Evolutionary conservation across 2,113 vertebrate genomes (phyloP), one percentile per base, ranked within the genome.

Genomic region (Pseudolaguvia tuberculata): DNA sequence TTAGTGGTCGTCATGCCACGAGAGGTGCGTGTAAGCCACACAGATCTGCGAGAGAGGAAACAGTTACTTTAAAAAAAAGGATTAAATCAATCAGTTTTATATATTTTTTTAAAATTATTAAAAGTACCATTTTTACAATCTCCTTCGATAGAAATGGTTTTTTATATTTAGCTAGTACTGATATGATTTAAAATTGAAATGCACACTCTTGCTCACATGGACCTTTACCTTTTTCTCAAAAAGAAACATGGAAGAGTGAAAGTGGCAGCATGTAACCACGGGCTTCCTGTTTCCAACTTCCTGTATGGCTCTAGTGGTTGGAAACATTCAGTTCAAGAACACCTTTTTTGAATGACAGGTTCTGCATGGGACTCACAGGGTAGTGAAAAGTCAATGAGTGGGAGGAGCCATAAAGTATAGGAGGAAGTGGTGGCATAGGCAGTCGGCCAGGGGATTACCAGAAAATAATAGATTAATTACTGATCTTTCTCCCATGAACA

Each of bases 1-100:
- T 89, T 91, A 84, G 88, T 87, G 88, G 91, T 92, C 90, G 91
- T 92, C 91, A 92, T 92, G 89, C 91, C 91, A 89, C 90, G 86
- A 83, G 86, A 89, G 84, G 87, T 86, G 72, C 68, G 80, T 81
- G 84, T 84, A 87, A 86, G 85, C 84, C 85, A 75, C 86, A 79
- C 86, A 88, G 79, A 89, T 88, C 91, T 92, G 47, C n/a, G n/a
- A 73, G 82, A 69, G 83, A 31, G 31, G 57, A 59, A 81, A 52
- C 57, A 55, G 9, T 70, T 23, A 67, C 27, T 42, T 15, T 76
- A 66, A 57, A n/a, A 57, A 21, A 15, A n/a, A 57, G 18, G 10
- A 21, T 7, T 63, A 15, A 47, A 66, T 27, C 45, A 21, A 18
- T 5, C 21, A 66, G 23, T 50, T 50, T 47, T 67, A 50, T 20